Conservation (phyloP, 2,888 invertebrate species). For the Tinea pellionella region DNA sequence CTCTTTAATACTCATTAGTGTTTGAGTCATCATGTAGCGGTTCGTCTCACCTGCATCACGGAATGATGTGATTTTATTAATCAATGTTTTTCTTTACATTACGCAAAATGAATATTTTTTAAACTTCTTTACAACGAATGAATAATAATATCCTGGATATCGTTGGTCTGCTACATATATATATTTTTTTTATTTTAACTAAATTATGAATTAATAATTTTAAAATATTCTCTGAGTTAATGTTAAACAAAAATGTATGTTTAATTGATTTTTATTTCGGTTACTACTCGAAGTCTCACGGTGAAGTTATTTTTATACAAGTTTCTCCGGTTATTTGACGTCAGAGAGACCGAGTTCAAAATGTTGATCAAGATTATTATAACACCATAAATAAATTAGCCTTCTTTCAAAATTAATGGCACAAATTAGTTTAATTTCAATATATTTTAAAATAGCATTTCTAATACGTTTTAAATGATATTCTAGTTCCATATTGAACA, state of each 20-base stretch:
- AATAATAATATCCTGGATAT: too few relatives aligned
- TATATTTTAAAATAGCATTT: not conserved
- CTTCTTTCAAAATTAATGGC: not conserved
- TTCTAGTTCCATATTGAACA: too few relatives aligned
- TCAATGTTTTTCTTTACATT: too few relatives aligned
- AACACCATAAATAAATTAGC: not conserved
- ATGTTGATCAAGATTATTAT: not conserved
- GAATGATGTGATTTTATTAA: not conserved
- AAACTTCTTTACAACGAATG: too few relatives aligned
- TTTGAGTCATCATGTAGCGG: not conserved
- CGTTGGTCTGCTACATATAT: too few relatives aligned
- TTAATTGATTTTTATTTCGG: not conserved
- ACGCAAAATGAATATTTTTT: too few relatives aligned
- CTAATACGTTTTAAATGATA: too few relatives aligned
- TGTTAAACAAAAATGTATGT: not conserved
- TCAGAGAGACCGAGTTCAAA: not conserved
- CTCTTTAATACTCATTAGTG: not conserved
- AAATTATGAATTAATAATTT: not conserved
- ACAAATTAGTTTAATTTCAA: not conserved
- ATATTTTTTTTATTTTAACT: too few relatives aligned
- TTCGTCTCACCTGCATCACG: not conserved
- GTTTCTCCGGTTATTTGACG: conserved; percentile 4
- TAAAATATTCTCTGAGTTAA: not conserved
- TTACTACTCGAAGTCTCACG: not conserved
- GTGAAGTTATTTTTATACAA: not conserved